Percentiles rank a stretch among this genome's conserved stretches.
Conservation (phyloP, 2,888 invertebrate species). For the Aspidapion aeneum region DNA sequence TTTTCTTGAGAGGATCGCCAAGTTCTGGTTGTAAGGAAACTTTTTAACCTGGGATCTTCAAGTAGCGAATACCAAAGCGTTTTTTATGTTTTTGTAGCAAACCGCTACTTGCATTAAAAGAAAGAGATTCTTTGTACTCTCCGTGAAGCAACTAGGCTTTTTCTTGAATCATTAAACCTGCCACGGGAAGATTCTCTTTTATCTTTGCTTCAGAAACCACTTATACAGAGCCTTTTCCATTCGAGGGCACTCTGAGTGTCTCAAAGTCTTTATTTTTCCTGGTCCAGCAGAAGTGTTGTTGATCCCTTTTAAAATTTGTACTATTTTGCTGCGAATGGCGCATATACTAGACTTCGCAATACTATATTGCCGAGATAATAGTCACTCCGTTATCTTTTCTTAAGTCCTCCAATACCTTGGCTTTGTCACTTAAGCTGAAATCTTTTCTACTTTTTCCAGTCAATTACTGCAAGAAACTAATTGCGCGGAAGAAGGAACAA, state of each 20-base stretch:
- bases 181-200: neutral
- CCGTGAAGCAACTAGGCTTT: neutral
- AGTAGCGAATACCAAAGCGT: neutral
- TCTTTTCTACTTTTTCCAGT: neutral
- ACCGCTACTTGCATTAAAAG: neutral
- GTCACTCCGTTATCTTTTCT: neutral
- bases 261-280: neutral
- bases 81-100: neutral
- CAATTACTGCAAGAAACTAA: neutral
- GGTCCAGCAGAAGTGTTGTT: neutral
- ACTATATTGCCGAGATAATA: neutral
- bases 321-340: neutral
- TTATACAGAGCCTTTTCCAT: neutral
- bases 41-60: neutral
- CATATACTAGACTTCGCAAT: neutral
- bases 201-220: neutral
- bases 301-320: neutral
- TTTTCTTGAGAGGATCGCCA: neutral
- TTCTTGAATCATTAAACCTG: neutral
- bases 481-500: neutral
- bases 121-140: neutral
- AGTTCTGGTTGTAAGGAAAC: neutral
- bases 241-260: neutral
- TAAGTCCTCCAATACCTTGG: neutral
- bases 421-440: neutral